phyloP scores from a whole-genome alignment of 2,113 vertebrate species.

The Cyanoramphus novaezelandiae region DNA sequence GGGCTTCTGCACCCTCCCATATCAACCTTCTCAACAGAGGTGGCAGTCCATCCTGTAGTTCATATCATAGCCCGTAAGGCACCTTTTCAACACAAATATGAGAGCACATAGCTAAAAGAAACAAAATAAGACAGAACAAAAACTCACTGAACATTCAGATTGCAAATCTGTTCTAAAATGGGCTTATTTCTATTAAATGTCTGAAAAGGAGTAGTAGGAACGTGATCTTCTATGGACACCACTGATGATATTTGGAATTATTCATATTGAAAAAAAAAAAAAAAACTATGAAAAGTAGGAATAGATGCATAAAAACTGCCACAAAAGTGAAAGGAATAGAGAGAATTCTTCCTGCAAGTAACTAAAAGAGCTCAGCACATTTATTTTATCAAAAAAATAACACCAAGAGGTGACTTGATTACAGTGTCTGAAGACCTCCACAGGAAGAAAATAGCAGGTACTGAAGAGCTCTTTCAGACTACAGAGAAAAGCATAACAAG shows the following conservation, averaged over 20 bases:
- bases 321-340: background rate
- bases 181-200: background rate
- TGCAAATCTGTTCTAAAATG: background rate
- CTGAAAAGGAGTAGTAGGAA: background rate
- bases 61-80: background rate
- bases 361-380: background rate
- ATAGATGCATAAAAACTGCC: background rate
- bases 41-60: background rate
- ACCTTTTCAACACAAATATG: background rate
- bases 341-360: background rate
- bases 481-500: background rate
- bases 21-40: background rate
- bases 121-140: background rate
- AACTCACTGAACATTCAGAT: background rate
- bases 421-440: background rate
- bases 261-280: background rate
- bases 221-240: rapidly evolving
- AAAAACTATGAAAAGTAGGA: background rate
- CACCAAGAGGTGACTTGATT: slow-evolving; percentile 10
- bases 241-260: background rate
- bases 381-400: background rate
- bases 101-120: background rate
- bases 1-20: background rate
- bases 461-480: slow-evolving; percentile 8
- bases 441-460: slow-evolving; percentile 6